Evolutionary conservation across 2,888 invertebrate species (phyloP).

Genomic region (Leucoptera coffeella): DNA sequence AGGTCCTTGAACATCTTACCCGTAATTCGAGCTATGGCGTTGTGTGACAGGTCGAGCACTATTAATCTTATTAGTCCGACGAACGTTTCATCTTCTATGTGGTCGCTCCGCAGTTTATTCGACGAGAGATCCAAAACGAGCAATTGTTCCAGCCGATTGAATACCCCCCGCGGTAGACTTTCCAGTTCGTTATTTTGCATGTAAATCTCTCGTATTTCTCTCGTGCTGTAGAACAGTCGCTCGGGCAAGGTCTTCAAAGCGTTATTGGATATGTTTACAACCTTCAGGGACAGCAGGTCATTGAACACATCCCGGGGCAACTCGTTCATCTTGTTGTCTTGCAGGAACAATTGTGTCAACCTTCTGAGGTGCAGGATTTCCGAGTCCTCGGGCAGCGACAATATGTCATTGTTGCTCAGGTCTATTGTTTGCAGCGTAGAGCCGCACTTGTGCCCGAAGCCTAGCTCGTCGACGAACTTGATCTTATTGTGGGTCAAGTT

Average conservation of each 20-base stretch:
- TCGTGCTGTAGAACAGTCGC: conserved; percentile 72
- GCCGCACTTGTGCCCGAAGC: conserved; percentile 57
- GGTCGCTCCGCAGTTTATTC: conserved; percentile 80
- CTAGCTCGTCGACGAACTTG: conserved; percentile 69
- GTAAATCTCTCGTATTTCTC: conserved; percentile 77
- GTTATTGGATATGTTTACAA: conserved; percentile 83
- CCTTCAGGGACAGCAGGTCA: conserved; percentile 70
- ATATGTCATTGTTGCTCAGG: conserved; percentile 74
- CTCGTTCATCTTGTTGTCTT: conserved; percentile 77
- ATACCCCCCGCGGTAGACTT: conserved; percentile 75
- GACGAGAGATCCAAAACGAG: conserved; percentile 79
- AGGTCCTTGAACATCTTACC: conserved; percentile 80
- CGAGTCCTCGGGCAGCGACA: conserved; percentile 66
- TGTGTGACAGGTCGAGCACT: conserved; percentile 80
- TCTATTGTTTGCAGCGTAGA: conserved; percentile 75
- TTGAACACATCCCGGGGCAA: conserved; percentile 72
- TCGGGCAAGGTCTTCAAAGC: conserved; percentile 75
- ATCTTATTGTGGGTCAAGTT: conserved; percentile 83
- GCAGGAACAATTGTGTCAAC: conserved; percentile 71
- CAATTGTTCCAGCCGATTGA: conserved; percentile 80
- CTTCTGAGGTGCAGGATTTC: conserved; percentile 71
- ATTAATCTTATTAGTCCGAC: conserved; percentile 80
- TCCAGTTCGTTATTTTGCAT: conserved; percentile 81
- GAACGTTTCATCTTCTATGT: conserved; percentile 82
- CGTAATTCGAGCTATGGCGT: conserved; percentile 72